Conservation (phyloP, 2,113 vertebrate genomes). For the Ptyas mucosa region DNA sequence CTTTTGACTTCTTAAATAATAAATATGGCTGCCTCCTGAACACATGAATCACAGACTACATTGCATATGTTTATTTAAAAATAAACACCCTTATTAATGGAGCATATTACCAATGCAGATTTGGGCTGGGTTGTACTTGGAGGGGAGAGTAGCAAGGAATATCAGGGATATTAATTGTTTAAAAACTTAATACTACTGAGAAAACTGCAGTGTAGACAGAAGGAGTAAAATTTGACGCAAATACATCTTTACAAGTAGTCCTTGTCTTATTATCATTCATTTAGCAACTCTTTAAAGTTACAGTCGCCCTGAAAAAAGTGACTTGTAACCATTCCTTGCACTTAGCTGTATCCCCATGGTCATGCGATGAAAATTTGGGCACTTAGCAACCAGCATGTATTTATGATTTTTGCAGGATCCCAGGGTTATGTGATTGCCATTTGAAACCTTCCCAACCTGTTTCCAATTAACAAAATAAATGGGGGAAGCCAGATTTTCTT, state of each 20-base stretch:
- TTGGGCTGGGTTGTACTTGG: background rate
- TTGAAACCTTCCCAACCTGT: background rate
- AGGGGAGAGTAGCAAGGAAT: background rate
- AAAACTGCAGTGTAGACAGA: background rate
- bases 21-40: background rate
- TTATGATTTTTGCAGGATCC: background rate
- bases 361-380: background rate
- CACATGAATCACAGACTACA: background rate
- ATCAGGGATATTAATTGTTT: background rate
- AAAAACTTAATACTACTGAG: background rate
- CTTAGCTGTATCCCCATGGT: background rate
- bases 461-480: background rate
- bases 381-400: background rate
- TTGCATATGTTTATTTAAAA: background rate
- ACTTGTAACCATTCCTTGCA: background rate
- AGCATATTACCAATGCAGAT: background rate
- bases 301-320: background rate
- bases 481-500: background rate
- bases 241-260: background rate
- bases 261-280: background rate
- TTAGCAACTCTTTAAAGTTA: background rate
- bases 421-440: background rate
- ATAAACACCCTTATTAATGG: background rate
- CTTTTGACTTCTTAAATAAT: background rate
- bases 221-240: background rate